Base-by-base conservation (phyloP, 23 tunicate genomes). In the Botrylloides violaceus region DNA sequence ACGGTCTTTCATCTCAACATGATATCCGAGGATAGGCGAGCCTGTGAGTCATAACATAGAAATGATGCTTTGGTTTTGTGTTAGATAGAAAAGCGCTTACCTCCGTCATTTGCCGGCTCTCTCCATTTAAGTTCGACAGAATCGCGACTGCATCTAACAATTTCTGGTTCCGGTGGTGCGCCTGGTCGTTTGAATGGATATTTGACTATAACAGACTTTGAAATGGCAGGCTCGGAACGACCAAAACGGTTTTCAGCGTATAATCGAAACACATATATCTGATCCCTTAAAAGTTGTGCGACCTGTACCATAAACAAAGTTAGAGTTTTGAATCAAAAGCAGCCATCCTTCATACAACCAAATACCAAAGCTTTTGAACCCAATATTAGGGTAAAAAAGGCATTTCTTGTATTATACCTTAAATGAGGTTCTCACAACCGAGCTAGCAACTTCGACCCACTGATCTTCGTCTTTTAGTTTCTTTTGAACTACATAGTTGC, bases 221-320 rank as follows among this genome's bases (percentile, higher is more conserved):
- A 83, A 33, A 75, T 85, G 19, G 83, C 73, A 0, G 89, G 86
- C 3, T 75, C 90, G 2, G 97, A 90, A 1, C 81, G 77, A 9
- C 98, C 98, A 55, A 85, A 93, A 27, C 98, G 70, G 78, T 93
- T 93, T 53, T 93, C 98, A 32, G 98, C 98, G 47, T 71, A 66
- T 7, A 93, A 75, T 4, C 98, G 81, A 80, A 93, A 93, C 20
- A 77, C 66, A 66, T 93, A 93, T 77, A 70, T 79, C 70, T 72
- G 78, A 36, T 77, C 89, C 19, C 84, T 53, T 3, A 81, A 34
- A 29, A 93, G 66, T 31, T 73, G 43, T 23, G 77, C 63, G 2
- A 83, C 97, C 96, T 88, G 76, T 20, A 15, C 30, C 23, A 1
- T 9, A n/a, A n/a, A n/a, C n/a, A n/a, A n/a, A n/a, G n/a, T n/a